Conservation (phyloP, 2,113 vertebrate species). For the Trinectes maculatus region DNA sequence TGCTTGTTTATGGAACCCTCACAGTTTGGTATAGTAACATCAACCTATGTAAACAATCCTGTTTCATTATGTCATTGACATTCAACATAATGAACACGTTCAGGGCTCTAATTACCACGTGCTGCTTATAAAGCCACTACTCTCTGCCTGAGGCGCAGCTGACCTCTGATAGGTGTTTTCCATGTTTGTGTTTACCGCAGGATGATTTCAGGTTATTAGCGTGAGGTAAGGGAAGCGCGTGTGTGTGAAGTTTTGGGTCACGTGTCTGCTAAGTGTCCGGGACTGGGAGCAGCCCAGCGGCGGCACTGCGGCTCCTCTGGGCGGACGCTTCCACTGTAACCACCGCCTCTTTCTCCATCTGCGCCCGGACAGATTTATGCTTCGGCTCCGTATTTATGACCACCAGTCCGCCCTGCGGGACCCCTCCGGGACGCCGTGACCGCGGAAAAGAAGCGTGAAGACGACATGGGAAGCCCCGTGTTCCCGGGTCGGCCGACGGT, state of each 20-base stretch:
- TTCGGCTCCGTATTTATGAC: constrained; percentile 56
- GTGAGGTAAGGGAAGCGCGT: constrained; percentile 12
- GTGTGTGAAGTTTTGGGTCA: constrained; percentile 42
- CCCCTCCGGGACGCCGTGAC: constrained; percentile 45
- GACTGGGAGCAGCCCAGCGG: constrained; percentile 39
- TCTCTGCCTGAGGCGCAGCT: background rate
- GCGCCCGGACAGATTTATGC: constrained; percentile 68
- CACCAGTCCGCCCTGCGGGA: constrained; percentile 45
- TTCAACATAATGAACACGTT: background rate
- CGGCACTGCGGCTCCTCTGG: constrained; percentile 58
- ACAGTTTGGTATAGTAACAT: background rate
- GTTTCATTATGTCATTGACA: background rate
- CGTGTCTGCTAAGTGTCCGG: constrained; percentile 54
- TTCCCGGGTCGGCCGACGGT: constrained; percentile 66
- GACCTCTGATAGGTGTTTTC: background rate
- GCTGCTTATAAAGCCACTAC: background rate
- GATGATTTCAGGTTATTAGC: background rate
- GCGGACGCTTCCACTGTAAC: constrained; percentile 70
- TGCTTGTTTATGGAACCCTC: too few relatives aligned
- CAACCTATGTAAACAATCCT: background rate
- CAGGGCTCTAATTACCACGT: background rate
- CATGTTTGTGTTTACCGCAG: background rate
- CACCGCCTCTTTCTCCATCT: constrained; percentile 75
- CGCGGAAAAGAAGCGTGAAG: constrained; percentile 41
- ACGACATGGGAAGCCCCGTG: constrained; percentile 67